Conservation (phyloP, 2,113 vertebrate genomes). For the Trochalopteron elliotii region DNA sequence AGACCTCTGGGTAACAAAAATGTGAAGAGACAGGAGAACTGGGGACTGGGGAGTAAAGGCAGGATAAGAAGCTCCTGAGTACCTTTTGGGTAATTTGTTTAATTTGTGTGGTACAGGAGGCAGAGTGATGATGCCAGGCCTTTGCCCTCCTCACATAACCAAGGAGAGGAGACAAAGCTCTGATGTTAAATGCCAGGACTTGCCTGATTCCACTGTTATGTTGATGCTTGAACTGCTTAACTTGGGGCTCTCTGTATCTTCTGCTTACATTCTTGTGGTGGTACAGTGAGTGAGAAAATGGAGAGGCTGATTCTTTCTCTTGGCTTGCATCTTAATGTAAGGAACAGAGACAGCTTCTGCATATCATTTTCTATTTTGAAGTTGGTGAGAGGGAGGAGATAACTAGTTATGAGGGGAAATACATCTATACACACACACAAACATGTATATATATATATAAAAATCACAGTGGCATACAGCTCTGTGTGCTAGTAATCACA, state of each 20-base stretch:
- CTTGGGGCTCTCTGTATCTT: neutral
- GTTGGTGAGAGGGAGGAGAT: neutral
- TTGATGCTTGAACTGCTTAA: neutral
- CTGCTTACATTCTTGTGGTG: neutral
- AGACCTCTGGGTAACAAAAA: neutral
- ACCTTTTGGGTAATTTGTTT: neutral
- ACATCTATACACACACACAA: neutral
- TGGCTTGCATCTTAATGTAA: neutral
- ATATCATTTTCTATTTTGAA: neutral
- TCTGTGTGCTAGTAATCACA: neutral
- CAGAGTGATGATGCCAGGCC: neutral
- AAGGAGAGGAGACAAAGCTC: neutral
- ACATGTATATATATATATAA: rapidly evolving
- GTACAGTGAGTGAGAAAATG: neutral
- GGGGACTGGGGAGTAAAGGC: neutral
- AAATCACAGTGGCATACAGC: neutral
- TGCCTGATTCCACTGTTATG: neutral
- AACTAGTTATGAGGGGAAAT: neutral
- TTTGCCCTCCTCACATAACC: neutral
- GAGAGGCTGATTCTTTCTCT: neutral
- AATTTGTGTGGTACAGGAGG: neutral
- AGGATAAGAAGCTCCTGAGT: neutral
- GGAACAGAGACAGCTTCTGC: neutral
- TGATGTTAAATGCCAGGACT: neutral
- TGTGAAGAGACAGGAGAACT: neutral